phyloP scores from a whole-genome alignment of 1,140 invertebrate genomes.

The Epicauta chinensis region DNA sequence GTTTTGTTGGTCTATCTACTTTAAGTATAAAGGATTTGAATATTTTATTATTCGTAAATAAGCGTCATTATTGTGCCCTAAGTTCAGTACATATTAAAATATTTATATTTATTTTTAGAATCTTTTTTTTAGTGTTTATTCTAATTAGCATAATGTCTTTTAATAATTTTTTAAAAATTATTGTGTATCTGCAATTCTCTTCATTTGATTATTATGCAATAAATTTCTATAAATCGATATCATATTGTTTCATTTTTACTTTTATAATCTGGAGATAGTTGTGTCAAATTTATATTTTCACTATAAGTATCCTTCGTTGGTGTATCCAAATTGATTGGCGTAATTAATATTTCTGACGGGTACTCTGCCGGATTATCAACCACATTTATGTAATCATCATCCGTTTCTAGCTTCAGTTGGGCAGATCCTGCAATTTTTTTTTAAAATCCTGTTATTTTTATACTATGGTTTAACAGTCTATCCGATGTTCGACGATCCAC shows the following conservation, averaged over 20 bases:
- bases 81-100: conserved; percentile 23
- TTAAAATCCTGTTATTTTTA: no score
- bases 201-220: not conserved
- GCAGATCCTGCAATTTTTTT: not conserved
- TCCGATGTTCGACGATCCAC: no score
- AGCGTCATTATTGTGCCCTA: conserved; percentile 25
- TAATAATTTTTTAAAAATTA: not conserved
- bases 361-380: conserved; percentile 19
- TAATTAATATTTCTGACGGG: conserved; percentile 25
- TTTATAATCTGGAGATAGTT: conserved; percentile 15
- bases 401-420: not conserved
- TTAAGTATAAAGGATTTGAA: conserved; percentile 7
- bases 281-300: conserved; percentile 22
- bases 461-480: no score
- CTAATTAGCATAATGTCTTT: not conserved
- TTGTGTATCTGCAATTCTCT: not conserved
- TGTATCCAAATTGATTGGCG: conserved; percentile 25
- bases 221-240: conserved; percentile 4
- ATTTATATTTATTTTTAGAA: not conserved
- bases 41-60: conserved; percentile 11
- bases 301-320: conserved; percentile 16
- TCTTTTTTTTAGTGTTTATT: not conserved
- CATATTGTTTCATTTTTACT: conserved; percentile 13
- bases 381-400: conserved; percentile 11
- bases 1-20: no score